Evolutionary conservation across 1,140 invertebrate species (phyloP), one percentile per base, ranked within the genome.

Genomic region (Elysia chlorotica): DNA sequence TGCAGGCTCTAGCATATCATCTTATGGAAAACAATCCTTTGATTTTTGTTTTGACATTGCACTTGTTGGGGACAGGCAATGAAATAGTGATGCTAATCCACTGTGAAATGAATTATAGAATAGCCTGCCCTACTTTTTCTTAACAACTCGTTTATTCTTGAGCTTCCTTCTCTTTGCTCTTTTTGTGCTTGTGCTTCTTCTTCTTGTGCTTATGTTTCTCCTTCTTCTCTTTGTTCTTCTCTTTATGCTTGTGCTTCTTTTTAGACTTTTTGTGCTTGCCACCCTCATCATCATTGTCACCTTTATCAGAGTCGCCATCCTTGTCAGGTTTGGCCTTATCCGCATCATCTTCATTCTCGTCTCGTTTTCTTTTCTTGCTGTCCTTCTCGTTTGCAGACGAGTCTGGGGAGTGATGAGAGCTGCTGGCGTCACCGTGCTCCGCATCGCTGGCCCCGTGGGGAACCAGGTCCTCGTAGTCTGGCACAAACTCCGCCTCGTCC

Each of bases 401-500:
- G 25, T 69, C 36, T n/a, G 36, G 67, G 1, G 67, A 69, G n/a
- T n/a, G n/a, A n/a, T n/a, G n/a, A n/a, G n/a, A n/a, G 21, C 41
- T 36, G 31, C 33, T 37, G 21, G 33, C 54, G n/a, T 69, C 54
- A 37, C 59, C 67, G 28, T 4, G 53, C 30, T 59, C 67, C n/a
- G 36, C 59, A 23, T 69, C 67, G 28, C 5, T 59, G 31, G 31
- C n/a, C 14, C n/a, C n/a, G n/a, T 69, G 53, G 25, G 54, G 31
- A 37, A 6, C 65, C 23, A 74, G 31, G 59, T 83, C 82, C 19
- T 81, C 78, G 71, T 85, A 85, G 74, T 85, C 83, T 14, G 83
- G 83, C 53, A 80, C 83, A 79, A 85, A 85, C 37, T 74, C 73
- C 4, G 82, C 67, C 61, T 85, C 83, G 66, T 85, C 83, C 28